Base-by-base conservation (phyloP, 2,888 invertebrate species). In the Limnephilus marmoratus region DNA sequence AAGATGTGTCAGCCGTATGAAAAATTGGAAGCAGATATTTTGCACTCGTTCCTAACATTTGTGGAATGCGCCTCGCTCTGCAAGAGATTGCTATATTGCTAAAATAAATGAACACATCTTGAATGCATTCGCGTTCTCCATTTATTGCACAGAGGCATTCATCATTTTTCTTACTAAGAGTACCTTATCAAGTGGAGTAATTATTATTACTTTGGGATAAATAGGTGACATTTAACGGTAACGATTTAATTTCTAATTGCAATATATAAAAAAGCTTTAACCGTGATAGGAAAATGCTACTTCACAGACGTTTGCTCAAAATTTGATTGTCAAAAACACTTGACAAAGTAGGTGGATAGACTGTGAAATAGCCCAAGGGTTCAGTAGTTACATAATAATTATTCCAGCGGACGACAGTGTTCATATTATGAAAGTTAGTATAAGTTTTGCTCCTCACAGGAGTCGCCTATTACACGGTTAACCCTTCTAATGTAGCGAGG, bases 1-100 rank as follows among this genome's bases (percentile, higher is more conserved):
- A 68, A 68, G 68, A 83, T 45, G 49, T 90, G 90, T 81, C 82
- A 81, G 83, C 34, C 82, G 68, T 83, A 85, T 53, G 85, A 90
- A 45, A 90, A 90, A 90, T 53, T 83, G 83, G 49, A 83, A 82
- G 41, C 53, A 83, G 90, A 34, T 90, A 83, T 90, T 90, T 90
- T 85, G 90, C 85, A 90, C 90, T 90, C 90, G 85, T 90, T 90
- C 83, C 83, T 82, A 41, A 53, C 85, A 34, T 90, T 37, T 37
- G n/a, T 80, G 45, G 41, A 85, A 87, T 86, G 91, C 45, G 80
- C 68, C 49, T 34, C 24, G 13, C 11, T 68, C 83, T 68, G 41
- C 85, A 85, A 85, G 29, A 37, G 9, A 83, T 83, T 34, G 34
- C 37, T 1, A 31, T 7, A 18, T 83, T 83, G 24, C n/a, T 7